Percentiles rank a stretch among this genome's conserved stretches.
Evolutionary conservation across 2,113 vertebrate genomes (phyloP).

Genomic region (Tamias sibiricus): DNA sequence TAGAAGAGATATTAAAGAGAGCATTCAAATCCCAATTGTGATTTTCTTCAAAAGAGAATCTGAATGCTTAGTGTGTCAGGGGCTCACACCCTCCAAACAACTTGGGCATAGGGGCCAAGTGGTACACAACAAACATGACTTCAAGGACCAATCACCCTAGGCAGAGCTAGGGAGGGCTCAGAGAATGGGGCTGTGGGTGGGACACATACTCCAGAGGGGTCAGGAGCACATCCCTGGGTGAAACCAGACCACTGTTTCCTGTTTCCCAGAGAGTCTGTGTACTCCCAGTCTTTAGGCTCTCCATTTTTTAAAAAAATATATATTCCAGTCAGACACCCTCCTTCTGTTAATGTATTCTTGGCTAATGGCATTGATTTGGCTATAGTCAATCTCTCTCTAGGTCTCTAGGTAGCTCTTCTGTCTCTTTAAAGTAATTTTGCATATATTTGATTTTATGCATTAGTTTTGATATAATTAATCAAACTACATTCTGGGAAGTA

Average conservation of each 20-base stretch:
- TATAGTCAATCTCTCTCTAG: neutral
- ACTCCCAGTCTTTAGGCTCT: neutral
- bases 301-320: neutral
- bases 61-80: neutral
- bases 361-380: neutral
- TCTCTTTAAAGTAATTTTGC: slow-evolving; percentile 42
- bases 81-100: neutral
- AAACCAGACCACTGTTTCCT: neutral
- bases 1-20: neutral
- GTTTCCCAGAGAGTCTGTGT: neutral
- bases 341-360: neutral
- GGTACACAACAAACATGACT: neutral
- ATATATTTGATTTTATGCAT: slow-evolving; percentile 46
- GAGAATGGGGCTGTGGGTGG: neutral
- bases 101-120: neutral
- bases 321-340: neutral
- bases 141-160: neutral
- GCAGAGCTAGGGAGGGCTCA: neutral
- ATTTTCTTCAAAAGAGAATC: neutral
- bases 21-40: neutral
- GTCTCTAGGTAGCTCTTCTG: neutral
- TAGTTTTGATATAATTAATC: slow-evolving; percentile 41
- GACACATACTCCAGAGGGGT: neutral
- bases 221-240: neutral
- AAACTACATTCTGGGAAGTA: neutral